Evolutionary conservation across 2,113 vertebrate species (phyloP), one percentile per base, ranked within the genome.

Genomic region (Brienomyrus brachyistius): DNA sequence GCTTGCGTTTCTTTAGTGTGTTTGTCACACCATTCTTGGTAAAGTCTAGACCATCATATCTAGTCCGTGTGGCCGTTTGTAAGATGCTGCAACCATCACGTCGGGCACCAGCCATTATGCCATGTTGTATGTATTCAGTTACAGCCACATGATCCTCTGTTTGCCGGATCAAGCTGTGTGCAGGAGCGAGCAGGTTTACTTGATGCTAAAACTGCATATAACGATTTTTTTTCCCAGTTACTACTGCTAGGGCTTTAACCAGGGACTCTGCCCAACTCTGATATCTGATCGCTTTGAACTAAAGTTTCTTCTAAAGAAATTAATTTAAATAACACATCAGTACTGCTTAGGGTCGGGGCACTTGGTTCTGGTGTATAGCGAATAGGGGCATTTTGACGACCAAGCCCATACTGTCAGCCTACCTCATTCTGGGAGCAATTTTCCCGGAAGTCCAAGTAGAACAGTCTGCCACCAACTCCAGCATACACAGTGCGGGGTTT

Each of bases 401-500:
- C 5, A 40, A 2, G 74, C 74, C 40, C 74, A 17, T 80, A 19
- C 15, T 19, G 19, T 10, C 23, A 1, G 21, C 70, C 51, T 56
- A 89, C 88, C 70, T 83, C 88, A 11, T 56, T 89, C 2, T 1
- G 15, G 15, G 11, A 27, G 13, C 2, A 8, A 17, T 9, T 88
- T 17, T 27, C 48, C 48, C 77, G 19, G 56, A 94, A 92, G 91
- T 91, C 51, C 87, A 91, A 51, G 2, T 23, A 59, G 23, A 35
- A 59, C 40, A 95, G 83, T 15, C 86, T 19, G 15, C 21, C 90
- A 6, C 74, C 59, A 89, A 91, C 92, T 47, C 50, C 89, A 35
- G 40, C 51, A 48, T 74, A 88, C 6, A 94, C 86, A 0, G 2
- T 43, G 40, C 82, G 89, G 0, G 17, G 4, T 7, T 89, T 0